Conservation (phyloP, 2,113 vertebrate genomes). For the Phrynosoma blainvillii region DNA sequence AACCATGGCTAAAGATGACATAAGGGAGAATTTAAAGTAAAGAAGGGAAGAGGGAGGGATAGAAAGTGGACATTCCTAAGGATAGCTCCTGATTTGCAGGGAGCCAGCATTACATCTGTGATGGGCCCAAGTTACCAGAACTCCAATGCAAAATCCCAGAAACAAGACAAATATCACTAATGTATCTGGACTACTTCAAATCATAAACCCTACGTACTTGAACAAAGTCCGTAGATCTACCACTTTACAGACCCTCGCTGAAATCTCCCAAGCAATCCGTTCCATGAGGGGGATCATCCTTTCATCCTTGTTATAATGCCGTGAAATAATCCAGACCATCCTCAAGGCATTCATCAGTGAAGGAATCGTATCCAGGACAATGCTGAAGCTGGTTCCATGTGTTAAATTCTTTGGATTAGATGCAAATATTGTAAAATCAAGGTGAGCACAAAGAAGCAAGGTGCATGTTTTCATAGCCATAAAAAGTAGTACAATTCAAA, state of each 20-base stretch:
- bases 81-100: not conserved
- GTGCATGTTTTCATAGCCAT: no score
- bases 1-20: not conserved
- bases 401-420: conserved; percentile 68
- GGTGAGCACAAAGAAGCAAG: not conserved
- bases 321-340: conserved; percentile 90
- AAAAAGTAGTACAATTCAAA: no score
- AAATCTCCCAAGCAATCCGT: conserved; percentile 90
- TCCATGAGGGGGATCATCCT: conserved; percentile 91
- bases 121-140: not conserved
- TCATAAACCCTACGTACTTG: conserved; percentile 73
- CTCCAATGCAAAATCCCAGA: not conserved
- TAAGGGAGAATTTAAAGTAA: not conserved
- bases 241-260: conserved; percentile 76
- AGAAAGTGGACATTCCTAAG: not conserved
- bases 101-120: not conserved
- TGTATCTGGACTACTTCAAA: not conserved
- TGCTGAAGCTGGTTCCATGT: conserved; percentile 70
- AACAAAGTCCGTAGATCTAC: conserved; percentile 83
- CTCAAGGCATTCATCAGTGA: conserved; percentile 86
- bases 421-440: not conserved
- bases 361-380: conserved; percentile 84
- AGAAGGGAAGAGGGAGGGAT: not conserved
- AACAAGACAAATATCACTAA: not conserved
- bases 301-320: conserved; percentile 88